Base-by-base conservation (phyloP, 2,113 vertebrate genomes). In the Paradisaea rubra region DNA sequence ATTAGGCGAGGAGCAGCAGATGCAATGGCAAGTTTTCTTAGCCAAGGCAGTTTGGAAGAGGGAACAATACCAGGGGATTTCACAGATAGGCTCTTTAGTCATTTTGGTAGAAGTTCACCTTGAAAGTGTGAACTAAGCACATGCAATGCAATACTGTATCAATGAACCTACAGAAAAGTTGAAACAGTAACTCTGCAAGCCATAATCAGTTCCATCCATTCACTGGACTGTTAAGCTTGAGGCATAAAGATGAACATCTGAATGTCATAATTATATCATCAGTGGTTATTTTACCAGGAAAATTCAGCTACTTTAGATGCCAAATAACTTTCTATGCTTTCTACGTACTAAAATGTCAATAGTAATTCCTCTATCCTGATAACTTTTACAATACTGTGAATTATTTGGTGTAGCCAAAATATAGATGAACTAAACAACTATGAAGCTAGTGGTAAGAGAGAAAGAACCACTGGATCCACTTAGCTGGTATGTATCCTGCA, bases 151-250 rank as follows among this genome's bases (percentile, higher is more conserved):
- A 22, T 60, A 77, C 20, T 56, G 5, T 39, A 16, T 66, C 60
- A 73, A 82, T 19, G 35, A 85, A 15, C 53, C 49, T 71, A 39
- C 42, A 70, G 66, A 59, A 4, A 91, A 78, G 23, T 37, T 42
- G 72, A 77, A 92, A 87, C 15, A 49, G 28, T 64, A 91, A 79
- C 22, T 52, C 47, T 57, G 39, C 49, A 53, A 81, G n/a, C 60
- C 54, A 35, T 54, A 60, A 81, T 64, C 68, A 83, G 15, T 24
- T 60, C 50, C 35, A 86, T 88, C 68, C 57, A 17, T 90, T 84
- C 79, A 50, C 22, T 60, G 61, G 53, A 50, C 25, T 81, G 69
- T 96, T 94, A 91, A 90, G 35, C 56, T 42, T 78, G 28, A 88
- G 33, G 54, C 53, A 72, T 78, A 63, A 91, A 91, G 57, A 70